Percentiles rank a stretch among this genome's conserved stretches.
phyloP scores from a whole-genome alignment of 53 echinoderm and acorn worm genomes.

The Luidia sarsii region DNA sequence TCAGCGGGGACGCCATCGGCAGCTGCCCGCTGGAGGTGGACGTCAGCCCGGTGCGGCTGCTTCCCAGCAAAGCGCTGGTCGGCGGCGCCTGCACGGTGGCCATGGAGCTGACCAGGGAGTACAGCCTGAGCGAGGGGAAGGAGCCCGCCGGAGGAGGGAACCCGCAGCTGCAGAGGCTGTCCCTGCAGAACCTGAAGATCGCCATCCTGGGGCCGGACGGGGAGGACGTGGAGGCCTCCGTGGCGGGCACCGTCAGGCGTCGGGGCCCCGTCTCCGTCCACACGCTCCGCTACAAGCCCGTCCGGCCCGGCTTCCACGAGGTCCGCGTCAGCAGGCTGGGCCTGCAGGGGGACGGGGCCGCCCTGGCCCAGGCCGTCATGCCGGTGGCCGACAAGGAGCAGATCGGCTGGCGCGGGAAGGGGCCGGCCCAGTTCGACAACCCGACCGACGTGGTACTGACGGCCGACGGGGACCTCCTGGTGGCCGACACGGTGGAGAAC shows the following conservation, averaged over 20 bases:
- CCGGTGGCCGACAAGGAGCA: conserved; percentile 81
- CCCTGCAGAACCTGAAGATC: conserved; percentile 78
- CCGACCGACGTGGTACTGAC: conserved; percentile 79
- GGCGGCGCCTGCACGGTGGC: conserved; percentile 79
- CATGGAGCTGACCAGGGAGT: conserved; percentile 78
- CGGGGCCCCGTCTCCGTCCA: conserved; percentile 69
- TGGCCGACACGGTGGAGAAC: conserved; percentile 93
- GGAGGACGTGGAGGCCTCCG: conserved; percentile 63
- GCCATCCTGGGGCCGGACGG: conserved; percentile 64
- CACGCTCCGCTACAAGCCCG: conserved; percentile 75
- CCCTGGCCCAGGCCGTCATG: conserved; percentile 69
- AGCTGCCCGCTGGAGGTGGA: conserved; percentile 78
- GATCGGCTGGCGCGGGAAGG: conserved; percentile 74
- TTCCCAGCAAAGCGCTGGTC: conserved; percentile 76
- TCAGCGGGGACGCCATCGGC: conserved; percentile 78
- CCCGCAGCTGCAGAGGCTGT: conserved; percentile 64
- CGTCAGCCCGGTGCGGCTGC: conserved; percentile 74
- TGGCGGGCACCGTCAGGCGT: conserved; percentile 64
- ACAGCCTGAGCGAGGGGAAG: conserved; percentile 54
- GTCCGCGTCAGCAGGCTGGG: conserved; percentile 64
- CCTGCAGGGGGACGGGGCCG: conserved; percentile 27
- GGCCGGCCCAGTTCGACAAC: conserved; percentile 75
- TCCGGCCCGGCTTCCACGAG: conserved; percentile 71
- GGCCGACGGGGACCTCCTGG: conserved; percentile 72
- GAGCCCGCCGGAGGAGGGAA: conserved; percentile 50